Conservation (phyloP, 2,888 invertebrate species). For the Cheilosia vernalis region DNA sequence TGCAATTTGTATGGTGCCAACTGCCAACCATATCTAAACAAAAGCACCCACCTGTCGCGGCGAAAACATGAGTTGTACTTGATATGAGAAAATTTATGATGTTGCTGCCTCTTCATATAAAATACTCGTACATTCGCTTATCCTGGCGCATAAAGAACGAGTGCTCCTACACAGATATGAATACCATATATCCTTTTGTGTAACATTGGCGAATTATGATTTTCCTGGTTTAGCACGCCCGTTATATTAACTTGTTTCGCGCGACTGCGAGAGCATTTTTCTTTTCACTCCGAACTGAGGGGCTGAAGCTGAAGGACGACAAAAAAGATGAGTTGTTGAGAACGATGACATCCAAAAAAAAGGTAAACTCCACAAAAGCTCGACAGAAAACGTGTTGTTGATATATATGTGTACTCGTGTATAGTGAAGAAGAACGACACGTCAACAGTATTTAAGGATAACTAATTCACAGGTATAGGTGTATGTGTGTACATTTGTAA, state of each 20-base stretch:
- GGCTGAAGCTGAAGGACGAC: constrained; percentile 2
- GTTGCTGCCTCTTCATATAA: constrained; percentile 28
- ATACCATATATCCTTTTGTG: constrained; percentile 21
- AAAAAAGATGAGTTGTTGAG: constrained; percentile 3
- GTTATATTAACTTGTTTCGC: constrained; percentile 58
- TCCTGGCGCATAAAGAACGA: constrained; percentile 5
- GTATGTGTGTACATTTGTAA: constrained; percentile 8
- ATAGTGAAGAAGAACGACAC: constrained; percentile 49
- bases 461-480: constrained; percentile 55
- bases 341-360: constrained; percentile 39
- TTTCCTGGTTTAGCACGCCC: constrained; percentile 36
- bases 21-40: constrained; percentile 4
- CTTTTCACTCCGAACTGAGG: background rate
- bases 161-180: constrained; percentile 10
- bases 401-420: background rate
- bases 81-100: constrained; percentile 47
- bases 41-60: constrained; percentile 51
- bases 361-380: constrained; percentile 16
- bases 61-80: constrained; percentile 26
- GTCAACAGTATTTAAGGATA: constrained; percentile 61
- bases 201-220: constrained; percentile 50
- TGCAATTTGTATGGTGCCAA: background rate
- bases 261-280: constrained; percentile 31
- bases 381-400: constrained; percentile 35
- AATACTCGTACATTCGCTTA: background rate